A percentile compares a stretch with the other conserved stretches of the same genome.
These are phyloP conservation scores for Orthosia incerta DNA, from an alignment of 2,888 invertebrate genomes.

Conservation along the genomic window DNA sequence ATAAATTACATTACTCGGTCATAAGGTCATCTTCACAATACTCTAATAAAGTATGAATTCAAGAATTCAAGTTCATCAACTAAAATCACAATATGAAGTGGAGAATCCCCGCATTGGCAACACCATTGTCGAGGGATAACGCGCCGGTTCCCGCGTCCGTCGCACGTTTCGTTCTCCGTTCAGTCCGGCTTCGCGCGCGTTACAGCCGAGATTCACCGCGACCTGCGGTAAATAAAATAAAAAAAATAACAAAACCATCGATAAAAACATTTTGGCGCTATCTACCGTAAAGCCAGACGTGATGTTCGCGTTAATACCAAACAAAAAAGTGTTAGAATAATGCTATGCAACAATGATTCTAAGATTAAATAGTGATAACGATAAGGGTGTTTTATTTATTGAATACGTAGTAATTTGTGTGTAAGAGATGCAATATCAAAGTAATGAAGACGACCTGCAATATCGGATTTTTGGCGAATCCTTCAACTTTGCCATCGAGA, in stretches of 20 bases:
- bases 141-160: conserved; percentile 72
- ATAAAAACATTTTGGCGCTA: conserved; percentile 40
- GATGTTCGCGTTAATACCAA: conserved; percentile 55
- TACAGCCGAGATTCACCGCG: conserved; percentile 80
- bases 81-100: conserved; percentile 20
- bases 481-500: conserved; percentile 84
- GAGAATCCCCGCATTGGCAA: conserved; percentile 67
- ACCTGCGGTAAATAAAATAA: conserved; percentile 61
- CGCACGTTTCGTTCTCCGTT: conserved; percentile 61
- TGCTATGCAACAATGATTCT: conserved; percentile 83
- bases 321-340: conserved; percentile 66
- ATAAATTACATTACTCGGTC: neutral
- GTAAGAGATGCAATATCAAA: conserved; percentile 90
- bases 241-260: conserved; percentile 41
- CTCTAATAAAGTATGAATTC: neutral
- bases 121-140: conserved; percentile 63
- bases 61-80: neutral
- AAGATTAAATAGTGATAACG: conserved; percentile 82
- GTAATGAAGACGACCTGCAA: conserved; percentile 89
- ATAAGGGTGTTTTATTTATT: conserved; percentile 84
- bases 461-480: conserved; percentile 90
- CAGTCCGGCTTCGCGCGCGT: conserved; percentile 86
- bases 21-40: neutral
- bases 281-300: conserved; percentile 45
- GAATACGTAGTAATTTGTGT: conserved; percentile 81